phyloP scores from a whole-genome alignment of 2,797 vertebrate genomes.

The Sternotherus odoratus region DNA sequence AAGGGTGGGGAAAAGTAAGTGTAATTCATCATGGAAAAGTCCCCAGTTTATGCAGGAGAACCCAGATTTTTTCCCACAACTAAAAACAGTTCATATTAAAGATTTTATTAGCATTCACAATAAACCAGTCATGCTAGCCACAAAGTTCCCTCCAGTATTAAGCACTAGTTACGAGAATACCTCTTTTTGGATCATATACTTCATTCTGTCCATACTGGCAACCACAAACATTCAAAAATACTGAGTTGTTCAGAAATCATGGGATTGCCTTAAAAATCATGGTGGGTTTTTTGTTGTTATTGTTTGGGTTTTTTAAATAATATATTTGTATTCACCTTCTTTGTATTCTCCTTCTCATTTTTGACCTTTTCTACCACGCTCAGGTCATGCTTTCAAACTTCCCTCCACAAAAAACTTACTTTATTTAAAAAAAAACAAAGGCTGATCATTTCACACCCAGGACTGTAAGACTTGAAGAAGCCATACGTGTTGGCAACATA shows the following conservation, averaged over 20 bases:
- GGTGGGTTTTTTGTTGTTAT: no score
- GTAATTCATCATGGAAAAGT: background rate
- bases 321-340: background rate
- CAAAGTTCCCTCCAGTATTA: background rate
- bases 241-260: background rate
- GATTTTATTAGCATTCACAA: background rate
- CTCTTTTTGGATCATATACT: background rate
- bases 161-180: background rate
- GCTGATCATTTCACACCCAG: background rate
- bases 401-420: background rate
- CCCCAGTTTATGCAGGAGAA: background rate
- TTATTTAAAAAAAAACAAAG: background rate
- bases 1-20: background rate
- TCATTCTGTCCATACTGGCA: background rate
- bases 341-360: background rate
- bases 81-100: background rate
- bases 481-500: rapidly evolving
- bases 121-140: background rate
- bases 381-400: background rate
- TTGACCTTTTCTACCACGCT: background rate
- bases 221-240: background rate
- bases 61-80: background rate
- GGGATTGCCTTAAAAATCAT: no score
- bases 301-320: background rate
- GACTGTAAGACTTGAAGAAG: background rate